Conservation (phyloP, 2,113 vertebrate genomes). For the Indri indri region DNA sequence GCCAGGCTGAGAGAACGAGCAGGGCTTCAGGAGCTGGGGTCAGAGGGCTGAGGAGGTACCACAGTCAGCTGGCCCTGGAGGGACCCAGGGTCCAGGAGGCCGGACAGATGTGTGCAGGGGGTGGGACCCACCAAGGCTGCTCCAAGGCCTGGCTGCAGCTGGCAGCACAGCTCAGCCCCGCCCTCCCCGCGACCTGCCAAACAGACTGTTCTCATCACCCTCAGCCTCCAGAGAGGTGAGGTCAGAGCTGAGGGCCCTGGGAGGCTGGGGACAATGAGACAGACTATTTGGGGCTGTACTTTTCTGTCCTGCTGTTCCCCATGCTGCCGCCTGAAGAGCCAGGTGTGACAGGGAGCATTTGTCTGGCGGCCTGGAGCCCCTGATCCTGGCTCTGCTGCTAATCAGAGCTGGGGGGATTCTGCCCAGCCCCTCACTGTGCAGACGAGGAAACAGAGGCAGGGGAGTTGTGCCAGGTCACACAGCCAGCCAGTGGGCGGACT, state of each 20-base stretch:
- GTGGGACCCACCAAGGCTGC: background rate
- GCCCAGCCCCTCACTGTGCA: background rate
- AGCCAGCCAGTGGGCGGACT: background rate
- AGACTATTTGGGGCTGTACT: background rate
- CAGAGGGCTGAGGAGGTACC: background rate
- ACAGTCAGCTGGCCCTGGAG: background rate
- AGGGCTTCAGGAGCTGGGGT: background rate
- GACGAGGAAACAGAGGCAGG: background rate
- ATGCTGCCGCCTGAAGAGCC: background rate
- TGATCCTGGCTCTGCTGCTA: background rate
- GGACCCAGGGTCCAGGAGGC: background rate
- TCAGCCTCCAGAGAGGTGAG: conserved; percentile 55
- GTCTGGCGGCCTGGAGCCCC: background rate
- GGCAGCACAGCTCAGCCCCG: background rate
- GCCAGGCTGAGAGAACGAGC: background rate
- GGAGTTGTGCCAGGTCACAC: background rate
- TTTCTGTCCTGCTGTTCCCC: background rate
- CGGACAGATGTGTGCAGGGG: background rate
- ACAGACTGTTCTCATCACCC: conserved; percentile 50
- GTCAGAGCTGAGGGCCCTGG: conserved; percentile 28
- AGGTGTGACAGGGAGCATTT: background rate
- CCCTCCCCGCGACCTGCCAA: conserved; percentile 13
- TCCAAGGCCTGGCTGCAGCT: background rate
- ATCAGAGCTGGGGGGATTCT: background rate
- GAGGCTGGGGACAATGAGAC: background rate